Conservation (phyloP, 2,113 vertebrate genomes). For the Oncorhynchus nerka region DNA sequence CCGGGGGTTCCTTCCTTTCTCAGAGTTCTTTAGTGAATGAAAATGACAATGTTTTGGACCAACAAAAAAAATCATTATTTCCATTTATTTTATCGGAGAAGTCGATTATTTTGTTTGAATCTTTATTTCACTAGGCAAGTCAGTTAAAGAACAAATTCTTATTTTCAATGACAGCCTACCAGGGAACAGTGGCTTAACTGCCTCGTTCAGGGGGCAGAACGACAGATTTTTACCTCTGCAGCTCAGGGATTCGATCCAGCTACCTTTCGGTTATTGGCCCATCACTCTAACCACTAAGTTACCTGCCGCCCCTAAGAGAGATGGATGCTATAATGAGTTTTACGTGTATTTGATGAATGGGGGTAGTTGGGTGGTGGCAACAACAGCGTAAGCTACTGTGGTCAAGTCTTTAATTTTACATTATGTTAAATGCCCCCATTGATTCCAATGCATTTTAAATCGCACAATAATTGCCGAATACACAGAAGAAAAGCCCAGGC, state of each 20-base stretch:
- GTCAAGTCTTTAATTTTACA: conserved; percentile 55
- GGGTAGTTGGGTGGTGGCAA: conserved; percentile 24
- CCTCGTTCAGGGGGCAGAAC: too few relatives aligned
- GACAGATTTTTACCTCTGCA: too few relatives aligned
- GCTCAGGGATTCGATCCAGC: too few relatives aligned
- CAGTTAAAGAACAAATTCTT: too few relatives aligned
- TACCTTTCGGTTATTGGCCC: too few relatives aligned
- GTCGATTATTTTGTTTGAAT: too few relatives aligned
- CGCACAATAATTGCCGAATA: conserved; percentile 64
- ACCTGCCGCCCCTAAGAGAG: too few relatives aligned
- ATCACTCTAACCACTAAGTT: too few relatives aligned
- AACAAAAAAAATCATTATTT: conserved; percentile 31
- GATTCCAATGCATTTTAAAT: conserved; percentile 73
- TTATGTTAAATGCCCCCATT: conserved; percentile 67
- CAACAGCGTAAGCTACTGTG: conserved; percentile 41
- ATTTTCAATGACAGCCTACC: too few relatives aligned
- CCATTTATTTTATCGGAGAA: conserved; percentile 4
- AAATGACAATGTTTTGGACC: conserved; percentile 58
- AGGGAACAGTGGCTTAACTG: too few relatives aligned
- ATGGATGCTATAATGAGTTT: too few relatives aligned
- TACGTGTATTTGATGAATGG: conserved; percentile 60
- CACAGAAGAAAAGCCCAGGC: conserved; percentile 53
- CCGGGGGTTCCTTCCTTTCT: conserved; percentile 40
- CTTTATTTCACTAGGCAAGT: too few relatives aligned
- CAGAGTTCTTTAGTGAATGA: conserved; percentile 32